Percentiles rank a stretch among this genome's conserved stretches.
phyloP scores from a whole-genome alignment of 2,113 vertebrate species.

The Falcunculus frontatus region DNA sequence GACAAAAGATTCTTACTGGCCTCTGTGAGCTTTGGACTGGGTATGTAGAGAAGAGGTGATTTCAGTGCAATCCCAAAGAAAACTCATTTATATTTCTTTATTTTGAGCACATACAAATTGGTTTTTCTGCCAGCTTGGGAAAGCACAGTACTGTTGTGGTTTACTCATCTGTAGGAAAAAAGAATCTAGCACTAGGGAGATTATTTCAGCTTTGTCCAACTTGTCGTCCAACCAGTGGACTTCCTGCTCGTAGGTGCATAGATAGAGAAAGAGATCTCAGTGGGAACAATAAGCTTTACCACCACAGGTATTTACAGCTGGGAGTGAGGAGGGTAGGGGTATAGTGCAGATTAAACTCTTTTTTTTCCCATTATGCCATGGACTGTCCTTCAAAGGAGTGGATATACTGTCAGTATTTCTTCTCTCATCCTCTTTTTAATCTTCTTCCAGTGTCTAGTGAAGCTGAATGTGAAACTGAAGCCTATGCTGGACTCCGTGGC shows the following conservation, averaged over 20 bases:
- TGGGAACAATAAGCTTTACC: background rate
- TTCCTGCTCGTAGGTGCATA: background rate
- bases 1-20: background rate
- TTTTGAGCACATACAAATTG: background rate
- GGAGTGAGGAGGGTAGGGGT: background rate
- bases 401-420: background rate
- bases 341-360: background rate
- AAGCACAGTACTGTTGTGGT: background rate
- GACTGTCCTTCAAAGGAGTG: background rate
- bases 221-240: background rate
- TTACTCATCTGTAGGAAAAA: background rate
- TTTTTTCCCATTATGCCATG: background rate
- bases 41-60: background rate
- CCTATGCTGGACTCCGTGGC: conserved; percentile 91
- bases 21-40: background rate
- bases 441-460: conserved; percentile 84
- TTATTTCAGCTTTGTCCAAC: background rate
- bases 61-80: background rate
- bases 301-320: background rate
- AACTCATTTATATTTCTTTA: background rate
- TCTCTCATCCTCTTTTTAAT: background rate
- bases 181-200: background rate
- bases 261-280: background rate
- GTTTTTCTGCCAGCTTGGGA: background rate
- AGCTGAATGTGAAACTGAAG: conserved; percentile 91